A percentile compares a stretch with the other conserved stretches of the same genome.
phyloP scores from a whole-genome alignment of 2,797 vertebrate genomes.

The Macroramphosus scolopax region DNA sequence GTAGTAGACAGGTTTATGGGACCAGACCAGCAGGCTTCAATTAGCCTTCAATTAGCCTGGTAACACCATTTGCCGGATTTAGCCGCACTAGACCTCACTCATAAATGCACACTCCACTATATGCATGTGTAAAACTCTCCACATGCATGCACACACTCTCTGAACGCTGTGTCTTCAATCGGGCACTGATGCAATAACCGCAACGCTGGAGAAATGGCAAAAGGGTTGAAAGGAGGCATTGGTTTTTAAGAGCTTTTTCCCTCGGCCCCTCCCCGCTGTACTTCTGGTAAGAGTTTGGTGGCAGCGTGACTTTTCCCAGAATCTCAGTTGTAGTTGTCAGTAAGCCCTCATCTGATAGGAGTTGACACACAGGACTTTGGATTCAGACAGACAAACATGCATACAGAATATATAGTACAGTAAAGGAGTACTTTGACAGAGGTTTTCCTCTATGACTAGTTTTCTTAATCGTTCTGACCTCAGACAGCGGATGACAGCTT shows the following conservation, averaged over 20 bases:
- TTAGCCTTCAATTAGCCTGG: constrained; percentile 76
- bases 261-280: constrained; percentile 23
- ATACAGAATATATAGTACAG: constrained; percentile 1
- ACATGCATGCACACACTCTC: constrained; percentile 15
- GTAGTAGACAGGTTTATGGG: constrained; percentile 69
- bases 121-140: constrained; percentile 41
- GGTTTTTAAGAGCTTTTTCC: constrained; percentile 55
- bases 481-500: constrained; percentile 14
- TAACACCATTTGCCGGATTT: constrained; percentile 79
- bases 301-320: constrained; percentile 65
- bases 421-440: not conserved
- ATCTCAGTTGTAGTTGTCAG: constrained; percentile 40
- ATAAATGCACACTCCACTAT: constrained; percentile 47
- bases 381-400: constrained; percentile 9
- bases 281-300: constrained; percentile 74
- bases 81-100: constrained; percentile 49
- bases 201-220: constrained; percentile 51
- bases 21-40: constrained; percentile 69
- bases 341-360: constrained; percentile 39
- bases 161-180: constrained; percentile 32
- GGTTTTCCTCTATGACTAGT: not conserved
- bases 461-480: constrained; percentile 12
- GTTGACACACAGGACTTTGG: constrained; percentile 12
- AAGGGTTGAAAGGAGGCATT: constrained; percentile 37
- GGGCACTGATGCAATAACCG: constrained; percentile 66